These are phyloP conservation scores for Keiferia lycopersicella DNA, from an alignment of 2,888 invertebrate genomes.

Conservation along the genomic window DNA sequence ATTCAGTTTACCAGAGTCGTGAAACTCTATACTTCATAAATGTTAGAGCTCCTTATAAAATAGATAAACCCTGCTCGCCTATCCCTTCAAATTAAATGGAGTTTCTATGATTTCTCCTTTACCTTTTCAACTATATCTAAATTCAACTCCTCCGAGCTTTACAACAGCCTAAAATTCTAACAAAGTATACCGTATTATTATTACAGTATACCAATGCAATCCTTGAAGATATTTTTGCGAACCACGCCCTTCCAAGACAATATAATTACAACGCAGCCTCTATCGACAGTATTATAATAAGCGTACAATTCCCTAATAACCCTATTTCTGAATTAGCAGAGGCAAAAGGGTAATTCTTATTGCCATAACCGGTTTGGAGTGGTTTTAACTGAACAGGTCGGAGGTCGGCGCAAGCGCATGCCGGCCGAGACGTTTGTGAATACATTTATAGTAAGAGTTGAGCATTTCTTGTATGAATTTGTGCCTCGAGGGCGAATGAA, in stretches of 20 bases:
- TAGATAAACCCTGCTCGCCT: slow-evolving; percentile 33
- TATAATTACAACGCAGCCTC: not conserved
- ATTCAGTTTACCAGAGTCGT: slow-evolving; percentile 32
- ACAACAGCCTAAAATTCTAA: no score
- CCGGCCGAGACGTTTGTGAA: slow-evolving; percentile 14
- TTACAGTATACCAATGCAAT: no score
- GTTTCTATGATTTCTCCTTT: no score
- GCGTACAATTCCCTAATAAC: slow-evolving; percentile 19
- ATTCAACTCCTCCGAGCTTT: no score
- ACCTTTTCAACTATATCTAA: no score
- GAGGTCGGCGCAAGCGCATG: slow-evolving; percentile 24
- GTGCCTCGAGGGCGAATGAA: slow-evolving; percentile 20
- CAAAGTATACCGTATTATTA: no score
- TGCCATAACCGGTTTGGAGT: slow-evolving; percentile 29
- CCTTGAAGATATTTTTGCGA: not conserved
- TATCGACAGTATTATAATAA: slow-evolving; percentile 9
- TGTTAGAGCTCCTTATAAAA: slow-evolving; percentile 36
- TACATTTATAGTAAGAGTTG: slow-evolving; percentile 17
- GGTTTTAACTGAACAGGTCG: slow-evolving; percentile 27
- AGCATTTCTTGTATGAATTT: slow-evolving; percentile 18
- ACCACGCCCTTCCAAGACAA: not conserved
- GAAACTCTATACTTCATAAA: slow-evolving; percentile 50
- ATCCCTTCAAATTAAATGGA: not conserved
- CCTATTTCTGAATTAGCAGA: slow-evolving; percentile 23
- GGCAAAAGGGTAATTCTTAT: slow-evolving; percentile 25